These are phyloP conservation scores for Halcyon leucocephala DNA, from an alignment of 2,797 vertebrate species.

Conservation along the genomic window DNA sequence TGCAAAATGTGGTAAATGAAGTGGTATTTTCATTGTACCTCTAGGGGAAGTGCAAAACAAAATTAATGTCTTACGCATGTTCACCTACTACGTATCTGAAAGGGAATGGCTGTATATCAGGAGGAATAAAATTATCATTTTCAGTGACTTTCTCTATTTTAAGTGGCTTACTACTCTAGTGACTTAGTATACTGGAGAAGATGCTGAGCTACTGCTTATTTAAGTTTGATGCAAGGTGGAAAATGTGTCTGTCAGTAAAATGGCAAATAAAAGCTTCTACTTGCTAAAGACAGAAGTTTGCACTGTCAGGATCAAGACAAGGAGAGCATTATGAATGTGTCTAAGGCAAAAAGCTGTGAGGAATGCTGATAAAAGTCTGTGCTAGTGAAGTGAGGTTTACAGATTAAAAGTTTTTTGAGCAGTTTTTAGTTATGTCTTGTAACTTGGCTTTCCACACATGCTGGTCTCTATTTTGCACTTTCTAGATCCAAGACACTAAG, in stretches of 20 bases:
- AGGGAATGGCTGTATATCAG: background rate
- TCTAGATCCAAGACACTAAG: background rate
- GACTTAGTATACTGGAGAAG: background rate
- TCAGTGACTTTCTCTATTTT: background rate
- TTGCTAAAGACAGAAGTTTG: background rate
- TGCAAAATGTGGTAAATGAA: background rate
- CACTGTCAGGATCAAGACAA: background rate
- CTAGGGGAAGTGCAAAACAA: background rate
- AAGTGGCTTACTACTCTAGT: background rate
- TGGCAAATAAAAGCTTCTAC: background rate
- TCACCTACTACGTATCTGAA: background rate
- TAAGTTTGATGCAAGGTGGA: background rate
- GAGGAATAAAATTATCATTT: background rate
- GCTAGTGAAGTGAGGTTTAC: background rate
- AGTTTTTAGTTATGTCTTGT: slow-evolving; percentile 12
- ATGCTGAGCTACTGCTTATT: background rate
- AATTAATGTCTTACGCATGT: background rate
- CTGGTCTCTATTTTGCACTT: background rate
- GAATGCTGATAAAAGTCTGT: background rate
- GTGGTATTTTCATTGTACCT: background rate
- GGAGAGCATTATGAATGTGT: background rate
- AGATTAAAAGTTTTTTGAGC: background rate
- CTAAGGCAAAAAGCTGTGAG: background rate
- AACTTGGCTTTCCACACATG: background rate
- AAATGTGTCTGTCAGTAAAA: background rate